These are phyloP conservation scores for Nasonia oneida DNA, from an alignment of 2,888 invertebrate species.

Conservation along the genomic window DNA sequence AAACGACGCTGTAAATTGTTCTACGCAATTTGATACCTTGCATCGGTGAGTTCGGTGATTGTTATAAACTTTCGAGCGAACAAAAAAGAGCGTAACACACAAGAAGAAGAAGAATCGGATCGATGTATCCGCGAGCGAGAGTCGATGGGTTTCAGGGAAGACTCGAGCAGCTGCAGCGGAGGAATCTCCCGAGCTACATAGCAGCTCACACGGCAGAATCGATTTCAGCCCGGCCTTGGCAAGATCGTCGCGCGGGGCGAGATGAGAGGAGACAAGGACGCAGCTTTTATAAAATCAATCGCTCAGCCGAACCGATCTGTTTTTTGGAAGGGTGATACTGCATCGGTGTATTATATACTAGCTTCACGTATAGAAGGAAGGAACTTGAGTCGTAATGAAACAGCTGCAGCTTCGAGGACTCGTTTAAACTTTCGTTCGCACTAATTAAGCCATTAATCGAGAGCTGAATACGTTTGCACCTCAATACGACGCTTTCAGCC, in stretches of 20 bases:
- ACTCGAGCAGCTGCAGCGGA: background rate
- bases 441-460: constrained; percentile 12
- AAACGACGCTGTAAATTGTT: no score
- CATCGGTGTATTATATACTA: no score
- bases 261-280: constrained; percentile 4
- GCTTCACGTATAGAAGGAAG: no score
- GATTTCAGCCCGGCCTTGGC: background rate
- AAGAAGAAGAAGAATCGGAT: background rate
- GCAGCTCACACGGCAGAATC: background rate
- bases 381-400: no score
- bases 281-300: background rate
- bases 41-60: no score
- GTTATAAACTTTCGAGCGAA: background rate
- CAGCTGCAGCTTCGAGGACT: no score
- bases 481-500: background rate
- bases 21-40: no score
- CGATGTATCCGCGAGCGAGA: background rate
- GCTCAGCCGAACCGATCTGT: background rate
- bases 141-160: background rate
- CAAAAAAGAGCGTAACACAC: background rate
- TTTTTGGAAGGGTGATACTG: no score
- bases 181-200: background rate
- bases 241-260: constrained; percentile 1
- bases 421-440: background rate
- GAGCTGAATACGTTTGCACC: background rate